Conservation (phyloP, 2,113 vertebrate species). For the Illadopsis cleaveri region DNA sequence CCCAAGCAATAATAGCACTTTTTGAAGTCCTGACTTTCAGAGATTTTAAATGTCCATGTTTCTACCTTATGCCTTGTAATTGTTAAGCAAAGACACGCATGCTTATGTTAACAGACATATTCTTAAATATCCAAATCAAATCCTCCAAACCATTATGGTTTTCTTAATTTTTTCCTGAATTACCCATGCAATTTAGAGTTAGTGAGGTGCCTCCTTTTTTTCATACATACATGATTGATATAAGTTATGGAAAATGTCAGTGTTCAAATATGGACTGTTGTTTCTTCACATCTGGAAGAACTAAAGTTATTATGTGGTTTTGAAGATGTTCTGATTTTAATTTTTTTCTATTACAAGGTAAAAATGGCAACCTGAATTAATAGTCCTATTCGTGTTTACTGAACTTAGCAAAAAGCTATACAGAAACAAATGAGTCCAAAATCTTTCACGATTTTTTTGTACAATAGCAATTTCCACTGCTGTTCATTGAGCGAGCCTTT, state of each 20-base stretch:
- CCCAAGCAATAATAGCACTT: not conserved
- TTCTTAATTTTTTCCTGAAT: not conserved
- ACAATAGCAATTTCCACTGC: not conserved
- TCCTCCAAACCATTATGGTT: not conserved
- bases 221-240: fast-evolving
- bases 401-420: not conserved
- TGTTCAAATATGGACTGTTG: not conserved
- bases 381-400: not conserved
- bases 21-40: not conserved
- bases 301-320: not conserved
- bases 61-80: not conserved
- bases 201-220: not conserved
- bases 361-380: not conserved
- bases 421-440: not conserved
- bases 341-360: not conserved
- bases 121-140: not conserved
- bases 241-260: not conserved
- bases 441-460: not conserved
- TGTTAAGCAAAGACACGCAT: not conserved
- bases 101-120: not conserved
- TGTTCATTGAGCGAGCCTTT: not conserved
- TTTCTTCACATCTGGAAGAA: not conserved
- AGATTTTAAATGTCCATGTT: not conserved
- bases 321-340: not conserved
- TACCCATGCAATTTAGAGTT: not conserved